Percentiles rank a stretch among this genome's conserved stretches.
These are phyloP conservation scores for Heliconius nattereri DNA, from an alignment of 1,140 invertebrate genomes.

Conservation along the genomic window DNA sequence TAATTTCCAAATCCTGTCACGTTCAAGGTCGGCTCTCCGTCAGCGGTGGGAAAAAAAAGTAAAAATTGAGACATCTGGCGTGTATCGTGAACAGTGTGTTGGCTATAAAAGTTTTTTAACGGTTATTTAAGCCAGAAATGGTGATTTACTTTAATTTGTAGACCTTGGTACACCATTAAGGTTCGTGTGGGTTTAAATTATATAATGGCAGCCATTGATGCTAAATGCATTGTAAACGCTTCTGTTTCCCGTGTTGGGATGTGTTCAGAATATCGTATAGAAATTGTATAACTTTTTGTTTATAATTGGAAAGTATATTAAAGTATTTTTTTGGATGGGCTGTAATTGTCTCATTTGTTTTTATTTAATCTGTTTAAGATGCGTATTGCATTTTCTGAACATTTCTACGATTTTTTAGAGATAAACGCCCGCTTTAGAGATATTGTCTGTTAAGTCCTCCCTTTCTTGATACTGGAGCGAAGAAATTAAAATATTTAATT, in stretches of 20 bases:
- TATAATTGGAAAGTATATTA: too few relatives aligned
- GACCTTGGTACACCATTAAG: constrained; percentile 38
- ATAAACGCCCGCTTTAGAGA: not conserved
- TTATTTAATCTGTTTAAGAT: too few relatives aligned
- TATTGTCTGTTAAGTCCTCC: not conserved
- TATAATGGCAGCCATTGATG: constrained; percentile 37
- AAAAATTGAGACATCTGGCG: constrained; percentile 38
- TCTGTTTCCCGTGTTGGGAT: constrained; percentile 23
- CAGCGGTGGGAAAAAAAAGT: constrained; percentile 43
- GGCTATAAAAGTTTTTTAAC: constrained; percentile 49
- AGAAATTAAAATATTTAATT: not conserved
- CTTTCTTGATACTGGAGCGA: not conserved
- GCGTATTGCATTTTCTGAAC: too few relatives aligned
- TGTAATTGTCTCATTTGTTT: too few relatives aligned
- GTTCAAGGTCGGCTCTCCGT: constrained; percentile 74
- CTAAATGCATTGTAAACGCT: constrained; percentile 39
- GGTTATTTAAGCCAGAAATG: constrained; percentile 48
- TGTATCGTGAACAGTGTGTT: constrained; percentile 43
- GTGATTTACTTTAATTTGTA: constrained; percentile 42
- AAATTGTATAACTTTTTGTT: not conserved
- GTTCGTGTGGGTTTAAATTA: constrained; percentile 40
- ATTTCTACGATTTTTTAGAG: too few relatives aligned
- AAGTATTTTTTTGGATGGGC: not conserved
- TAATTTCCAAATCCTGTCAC: constrained; percentile 73
- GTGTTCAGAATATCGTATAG: not conserved